phyloP scores from a whole-genome alignment of 2,113 vertebrate species.

The Noctilio leporinus region DNA sequence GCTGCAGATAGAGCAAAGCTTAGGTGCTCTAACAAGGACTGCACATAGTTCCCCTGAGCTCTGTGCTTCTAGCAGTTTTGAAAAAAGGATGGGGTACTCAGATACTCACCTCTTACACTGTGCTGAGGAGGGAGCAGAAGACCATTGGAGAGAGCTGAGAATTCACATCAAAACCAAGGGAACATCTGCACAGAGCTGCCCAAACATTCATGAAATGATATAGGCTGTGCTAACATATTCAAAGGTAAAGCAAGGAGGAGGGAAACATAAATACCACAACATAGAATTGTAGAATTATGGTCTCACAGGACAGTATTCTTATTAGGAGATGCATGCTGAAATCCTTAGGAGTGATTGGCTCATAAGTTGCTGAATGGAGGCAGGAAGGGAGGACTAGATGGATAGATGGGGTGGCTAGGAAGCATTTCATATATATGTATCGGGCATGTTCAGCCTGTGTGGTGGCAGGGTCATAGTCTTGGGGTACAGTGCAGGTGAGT shows the following conservation, averaged over 20 bases:
- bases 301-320: neutral
- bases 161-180: neutral
- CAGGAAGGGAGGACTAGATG: neutral
- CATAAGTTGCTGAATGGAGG: no score
- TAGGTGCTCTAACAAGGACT: neutral
- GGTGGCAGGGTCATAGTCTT: no score
- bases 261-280: neutral
- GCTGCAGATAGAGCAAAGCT: neutral
- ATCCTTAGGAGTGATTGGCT: neutral
- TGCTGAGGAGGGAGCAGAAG: rapidly evolving
- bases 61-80: neutral
- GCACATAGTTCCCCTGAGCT: neutral
- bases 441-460: rapidly evolving
- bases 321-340: neutral
- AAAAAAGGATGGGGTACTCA: neutral
- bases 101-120: neutral
- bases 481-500: neutral
- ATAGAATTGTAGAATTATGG: neutral
- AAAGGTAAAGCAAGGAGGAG: neutral
- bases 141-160: neutral
- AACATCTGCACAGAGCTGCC: neutral
- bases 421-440: rapidly evolving
- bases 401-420: neutral
- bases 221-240: rapidly evolving
- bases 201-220: rapidly evolving